Evolutionary conservation across 2,797 vertebrate species (phyloP).

Genomic region (Artibeus lituratus): DNA sequence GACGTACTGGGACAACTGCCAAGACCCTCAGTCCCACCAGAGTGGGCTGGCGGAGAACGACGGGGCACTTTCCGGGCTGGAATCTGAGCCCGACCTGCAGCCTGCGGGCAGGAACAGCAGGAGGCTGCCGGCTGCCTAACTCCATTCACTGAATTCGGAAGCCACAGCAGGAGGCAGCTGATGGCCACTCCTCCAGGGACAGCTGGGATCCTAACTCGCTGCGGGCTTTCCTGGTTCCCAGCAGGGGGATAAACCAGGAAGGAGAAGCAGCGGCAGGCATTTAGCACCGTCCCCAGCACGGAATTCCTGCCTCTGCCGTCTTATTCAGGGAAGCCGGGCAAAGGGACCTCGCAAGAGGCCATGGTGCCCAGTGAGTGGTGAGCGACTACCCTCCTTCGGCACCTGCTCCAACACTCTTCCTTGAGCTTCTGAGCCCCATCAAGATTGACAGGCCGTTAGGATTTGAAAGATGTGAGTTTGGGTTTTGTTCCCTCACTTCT

Average conservation of each 20-base stretch:
- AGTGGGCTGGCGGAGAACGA: neutral
- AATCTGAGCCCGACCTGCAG: neutral
- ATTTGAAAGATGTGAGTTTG: neutral
- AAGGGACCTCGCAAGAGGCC: neutral
- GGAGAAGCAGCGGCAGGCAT: neutral
- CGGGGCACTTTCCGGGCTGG: neutral
- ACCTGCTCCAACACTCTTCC: neutral
- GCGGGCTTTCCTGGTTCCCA: neutral
- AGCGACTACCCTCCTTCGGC: accelerated
- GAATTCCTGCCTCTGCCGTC: neutral
- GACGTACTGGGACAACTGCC: neutral
- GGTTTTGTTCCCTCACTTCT: neutral
- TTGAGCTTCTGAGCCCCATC: neutral
- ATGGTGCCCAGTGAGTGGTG: accelerated
- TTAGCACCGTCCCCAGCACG: accelerated
- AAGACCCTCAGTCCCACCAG: neutral
- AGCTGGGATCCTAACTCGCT: neutral
- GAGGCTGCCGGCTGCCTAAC: neutral
- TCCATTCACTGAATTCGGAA: neutral
- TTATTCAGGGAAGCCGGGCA: accelerated
- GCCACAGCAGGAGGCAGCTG: neutral
- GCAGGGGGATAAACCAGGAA: neutral
- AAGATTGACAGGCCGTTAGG: accelerated
- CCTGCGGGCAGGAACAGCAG: neutral
- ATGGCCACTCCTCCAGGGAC: neutral